phyloP scores from a whole-genome alignment of 2,113 vertebrate genomes.

The Dascyllus trimaculatus region DNA sequence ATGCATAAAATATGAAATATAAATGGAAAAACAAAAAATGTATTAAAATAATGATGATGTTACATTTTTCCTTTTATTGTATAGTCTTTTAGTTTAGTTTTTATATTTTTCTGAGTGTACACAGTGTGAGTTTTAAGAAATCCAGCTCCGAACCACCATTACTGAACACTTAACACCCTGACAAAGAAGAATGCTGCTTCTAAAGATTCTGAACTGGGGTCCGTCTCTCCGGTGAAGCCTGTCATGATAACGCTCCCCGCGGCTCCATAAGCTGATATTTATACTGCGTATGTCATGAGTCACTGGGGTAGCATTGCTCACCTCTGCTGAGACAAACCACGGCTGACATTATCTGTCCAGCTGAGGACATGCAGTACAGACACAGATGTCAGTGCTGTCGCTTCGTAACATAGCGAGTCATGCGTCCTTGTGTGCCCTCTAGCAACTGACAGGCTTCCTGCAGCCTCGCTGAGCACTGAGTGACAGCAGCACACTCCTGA shows the following conservation, averaged over 20 bases:
- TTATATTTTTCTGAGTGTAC: background rate
- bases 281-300: slow-evolving; percentile 13
- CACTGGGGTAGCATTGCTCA: background rate
- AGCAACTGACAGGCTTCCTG: background rate
- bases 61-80: background rate
- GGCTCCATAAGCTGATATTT: slow-evolving; percentile 25
- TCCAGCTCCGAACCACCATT: background rate
- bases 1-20: too few species aligned
- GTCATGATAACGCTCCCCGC: background rate
- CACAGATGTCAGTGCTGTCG: slow-evolving; percentile 17
- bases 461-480: slow-evolving; percentile 34
- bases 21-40: too few species aligned
- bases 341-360: slow-evolving; percentile 28
- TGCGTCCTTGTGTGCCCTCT: slow-evolving; percentile 46
- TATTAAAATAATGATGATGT: too few species aligned
- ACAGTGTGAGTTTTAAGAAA: background rate
- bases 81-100: background rate
- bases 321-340: slow-evolving; percentile 5
- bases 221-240: background rate
- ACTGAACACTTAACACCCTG: background rate
- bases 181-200: background rate
- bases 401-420: background rate
- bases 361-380: slow-evolving; percentile 3
- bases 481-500: slow-evolving; percentile 40
- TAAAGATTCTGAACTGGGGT: background rate